A percentile compares a stretch with the other conserved stretches of the same genome.
phyloP scores from a whole-genome alignment of 2,888 invertebrate genomes.

The Himalopsyche japonica region DNA sequence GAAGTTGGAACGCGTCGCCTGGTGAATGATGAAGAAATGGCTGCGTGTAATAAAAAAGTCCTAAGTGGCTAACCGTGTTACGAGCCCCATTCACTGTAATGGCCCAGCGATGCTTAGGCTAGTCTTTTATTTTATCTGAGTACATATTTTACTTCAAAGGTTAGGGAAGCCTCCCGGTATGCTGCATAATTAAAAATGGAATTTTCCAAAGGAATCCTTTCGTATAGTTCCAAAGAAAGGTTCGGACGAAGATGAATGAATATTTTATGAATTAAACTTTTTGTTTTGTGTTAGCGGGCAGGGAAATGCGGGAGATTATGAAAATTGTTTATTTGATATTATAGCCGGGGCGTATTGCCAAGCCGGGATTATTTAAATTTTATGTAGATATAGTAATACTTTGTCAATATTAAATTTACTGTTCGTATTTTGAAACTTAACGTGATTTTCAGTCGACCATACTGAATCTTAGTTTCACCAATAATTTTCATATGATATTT shows the following conservation, averaged over 20 bases:
- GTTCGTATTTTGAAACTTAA: no score
- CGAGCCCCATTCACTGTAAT: neutral
- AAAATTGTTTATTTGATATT: neutral
- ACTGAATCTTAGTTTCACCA: no score
- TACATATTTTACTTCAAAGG: neutral
- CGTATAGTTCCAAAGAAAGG: neutral
- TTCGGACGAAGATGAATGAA: neutral
- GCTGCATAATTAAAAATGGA: neutral
- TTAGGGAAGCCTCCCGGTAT: neutral
- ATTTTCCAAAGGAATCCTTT: neutral
- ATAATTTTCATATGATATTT: no score
- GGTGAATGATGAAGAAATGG: neutral
- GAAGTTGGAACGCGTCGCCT: neutral
- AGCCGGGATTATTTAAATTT: neutral
- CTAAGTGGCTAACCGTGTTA: constrained; percentile 16
- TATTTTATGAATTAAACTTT: neutral
- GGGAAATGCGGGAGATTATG: neutral
- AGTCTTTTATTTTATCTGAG: neutral
- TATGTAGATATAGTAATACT: no score
- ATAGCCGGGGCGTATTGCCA: neutral
- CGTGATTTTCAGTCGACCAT: no score
- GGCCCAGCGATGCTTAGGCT: neutral
- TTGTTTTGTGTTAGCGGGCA: neutral
- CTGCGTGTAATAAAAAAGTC: neutral
- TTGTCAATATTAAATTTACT: no score